Base-by-base conservation (phyloP, 2,888 invertebrate species). In the Latrodectus elegans region DNA sequence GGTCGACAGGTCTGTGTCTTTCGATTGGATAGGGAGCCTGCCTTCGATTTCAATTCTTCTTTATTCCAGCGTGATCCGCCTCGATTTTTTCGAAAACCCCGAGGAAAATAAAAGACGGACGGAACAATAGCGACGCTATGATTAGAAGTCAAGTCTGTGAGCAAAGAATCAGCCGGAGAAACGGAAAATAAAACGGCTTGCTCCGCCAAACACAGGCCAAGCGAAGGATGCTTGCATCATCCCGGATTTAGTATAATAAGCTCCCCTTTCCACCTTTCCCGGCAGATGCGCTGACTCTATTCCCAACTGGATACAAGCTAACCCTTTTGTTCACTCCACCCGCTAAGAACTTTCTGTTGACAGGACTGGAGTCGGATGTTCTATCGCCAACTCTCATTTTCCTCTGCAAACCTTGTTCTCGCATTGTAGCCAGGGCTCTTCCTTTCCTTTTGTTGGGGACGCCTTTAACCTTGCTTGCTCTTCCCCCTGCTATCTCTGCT, bases 131-230 rank as follows among this genome's bases (percentile, higher is more conserved):
- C 81, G 75, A 60, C 49, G 76, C 76, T 82, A 87, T 87, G 86
- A 87, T 87, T 87, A 87, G 81, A 81, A 87, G 86, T 87, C 86
- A 87, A 82, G 86, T 77, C 81, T 77, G 81, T 71, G 80, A 84
- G 83, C 70, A 77, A 78, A 84, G 84, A 84, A 84, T 72, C 65
- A 60, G 67, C 17, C 68, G 65, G 74, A 77, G 77, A 75, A 82
- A 67, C 75, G 70, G 67, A 84, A 84, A 84, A 84, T 84, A 78
- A 84, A 84, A 84, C 84, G 84, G 73, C 73, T 72, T 53, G 78
- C 72, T 73, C 73, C 71, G 75, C 77, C 71, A 73, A 84, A 79
- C 60, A 75, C 74, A 78, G 52, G 67, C 11, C 12, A 70, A 68
- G 68, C 17, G 79, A 74, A 79, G 55, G 84, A 67, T 53, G 49